A percentile compares a stretch with the other conserved stretches of the same genome.
phyloP scores from a whole-genome alignment of 2,113 vertebrate genomes.

The Suricata suricatta region DNA sequence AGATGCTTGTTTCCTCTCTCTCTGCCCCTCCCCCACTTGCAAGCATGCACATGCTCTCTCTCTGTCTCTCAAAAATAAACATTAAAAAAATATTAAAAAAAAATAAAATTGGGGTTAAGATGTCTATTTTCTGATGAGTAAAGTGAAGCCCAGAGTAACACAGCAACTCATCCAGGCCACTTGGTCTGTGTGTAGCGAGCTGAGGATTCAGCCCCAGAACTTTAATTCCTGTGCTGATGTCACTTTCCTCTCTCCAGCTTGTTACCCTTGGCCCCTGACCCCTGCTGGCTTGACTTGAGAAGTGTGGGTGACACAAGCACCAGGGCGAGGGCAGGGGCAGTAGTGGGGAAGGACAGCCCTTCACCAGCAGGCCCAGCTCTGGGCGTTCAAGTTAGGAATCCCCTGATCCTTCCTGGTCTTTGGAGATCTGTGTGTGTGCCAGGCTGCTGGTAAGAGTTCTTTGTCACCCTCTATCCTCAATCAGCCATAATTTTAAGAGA shows the following conservation, averaged over 20 bases:
- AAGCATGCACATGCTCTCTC: no score
- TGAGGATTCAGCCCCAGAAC: background rate
- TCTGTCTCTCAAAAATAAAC: no score
- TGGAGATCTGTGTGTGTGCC: background rate
- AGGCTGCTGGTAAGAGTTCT: background rate
- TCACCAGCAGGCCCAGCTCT: background rate
- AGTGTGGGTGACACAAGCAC: background rate
- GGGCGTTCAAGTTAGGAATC: background rate
- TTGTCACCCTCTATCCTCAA: background rate
- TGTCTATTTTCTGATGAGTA: background rate
- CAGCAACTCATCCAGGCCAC: background rate
- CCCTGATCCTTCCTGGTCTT: background rate
- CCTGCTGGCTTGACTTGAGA: background rate
- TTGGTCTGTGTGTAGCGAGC: fast-evolving
- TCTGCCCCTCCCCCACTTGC: no score
- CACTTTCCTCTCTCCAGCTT: no score
- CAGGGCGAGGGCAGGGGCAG: background rate
- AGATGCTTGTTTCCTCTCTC: no score
- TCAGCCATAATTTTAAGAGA: background rate
- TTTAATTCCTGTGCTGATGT: background rate
- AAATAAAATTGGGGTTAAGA: no score
- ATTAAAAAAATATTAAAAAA: no score
- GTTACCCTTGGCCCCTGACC: background rate
- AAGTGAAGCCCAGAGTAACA: background rate
- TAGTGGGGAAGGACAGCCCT: fast-evolving